phyloP scores from a whole-genome alignment of 2,797 vertebrate species.

The Tenualosa ilisha region DNA sequence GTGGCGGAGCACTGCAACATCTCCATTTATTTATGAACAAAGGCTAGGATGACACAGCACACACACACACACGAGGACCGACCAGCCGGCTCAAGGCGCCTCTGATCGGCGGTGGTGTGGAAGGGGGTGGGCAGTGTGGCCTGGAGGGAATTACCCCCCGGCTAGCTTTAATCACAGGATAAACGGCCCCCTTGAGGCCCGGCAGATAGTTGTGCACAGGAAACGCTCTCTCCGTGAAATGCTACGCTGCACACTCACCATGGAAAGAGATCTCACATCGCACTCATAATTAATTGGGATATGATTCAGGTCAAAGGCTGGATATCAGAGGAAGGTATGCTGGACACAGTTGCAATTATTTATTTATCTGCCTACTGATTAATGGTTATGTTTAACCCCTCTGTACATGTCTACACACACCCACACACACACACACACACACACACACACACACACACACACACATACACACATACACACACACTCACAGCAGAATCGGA shows the following conservation, averaged over 20 bases:
- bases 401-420: not conserved
- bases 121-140: not conserved
- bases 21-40: conserved; percentile 25
- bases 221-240: not conserved
- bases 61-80: not conserved
- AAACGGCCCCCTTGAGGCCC: conserved; percentile 15
- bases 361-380: not conserved
- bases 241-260: not conserved
- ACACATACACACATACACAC: not conserved
- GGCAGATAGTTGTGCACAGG: not conserved
- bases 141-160: not conserved
- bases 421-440: not conserved
- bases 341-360: not conserved
- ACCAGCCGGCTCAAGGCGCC: not conserved
- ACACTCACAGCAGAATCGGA: not conserved
- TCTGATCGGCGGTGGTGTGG: not conserved
- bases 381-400: not conserved
- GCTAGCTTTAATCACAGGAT: conserved; percentile 37
- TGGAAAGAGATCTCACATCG: not conserved
- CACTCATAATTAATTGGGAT: conserved; percentile 44
- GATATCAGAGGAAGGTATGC: not conserved
- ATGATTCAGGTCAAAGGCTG: conserved; percentile 29
- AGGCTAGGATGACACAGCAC: conserved; percentile 23
- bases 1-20: not conserved
- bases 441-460: not conserved